phyloP scores from a whole-genome alignment of 2,113 vertebrate species.

The Bombycilla garrulus region DNA sequence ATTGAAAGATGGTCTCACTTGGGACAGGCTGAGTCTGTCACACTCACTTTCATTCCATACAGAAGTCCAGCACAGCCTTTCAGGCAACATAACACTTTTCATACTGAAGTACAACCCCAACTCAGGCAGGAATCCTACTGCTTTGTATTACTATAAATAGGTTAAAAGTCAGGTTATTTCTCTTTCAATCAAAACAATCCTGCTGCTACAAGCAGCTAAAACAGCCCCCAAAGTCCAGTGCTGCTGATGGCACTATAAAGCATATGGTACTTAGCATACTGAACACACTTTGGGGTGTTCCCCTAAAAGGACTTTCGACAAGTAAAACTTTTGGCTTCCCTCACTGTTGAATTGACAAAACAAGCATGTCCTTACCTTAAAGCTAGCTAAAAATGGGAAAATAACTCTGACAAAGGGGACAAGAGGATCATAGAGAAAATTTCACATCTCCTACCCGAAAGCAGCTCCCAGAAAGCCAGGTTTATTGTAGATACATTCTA shows the following conservation, averaged over 20 bases:
- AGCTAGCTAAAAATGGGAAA: conserved; percentile 1
- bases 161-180: neutral
- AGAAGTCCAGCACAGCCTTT: neutral
- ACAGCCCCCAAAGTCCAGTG: neutral
- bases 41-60: neutral
- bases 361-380: neutral
- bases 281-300: neutral
- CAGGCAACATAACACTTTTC: neutral
- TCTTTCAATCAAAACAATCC: neutral
- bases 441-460: neutral
- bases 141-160: neutral
- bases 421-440: neutral
- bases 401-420: neutral
- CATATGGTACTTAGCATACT: neutral
- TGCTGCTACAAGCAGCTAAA: neutral
- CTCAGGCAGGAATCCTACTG: neutral
- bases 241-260: neutral
- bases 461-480: neutral
- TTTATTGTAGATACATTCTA: neutral
- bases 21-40: neutral
- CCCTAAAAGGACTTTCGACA: neutral
- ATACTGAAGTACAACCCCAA: neutral
- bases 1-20: neutral
- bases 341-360: neutral
- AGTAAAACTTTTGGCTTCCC: neutral